Conservation (phyloP, 2,113 vertebrate species). For the Sula dactylatra region DNA sequence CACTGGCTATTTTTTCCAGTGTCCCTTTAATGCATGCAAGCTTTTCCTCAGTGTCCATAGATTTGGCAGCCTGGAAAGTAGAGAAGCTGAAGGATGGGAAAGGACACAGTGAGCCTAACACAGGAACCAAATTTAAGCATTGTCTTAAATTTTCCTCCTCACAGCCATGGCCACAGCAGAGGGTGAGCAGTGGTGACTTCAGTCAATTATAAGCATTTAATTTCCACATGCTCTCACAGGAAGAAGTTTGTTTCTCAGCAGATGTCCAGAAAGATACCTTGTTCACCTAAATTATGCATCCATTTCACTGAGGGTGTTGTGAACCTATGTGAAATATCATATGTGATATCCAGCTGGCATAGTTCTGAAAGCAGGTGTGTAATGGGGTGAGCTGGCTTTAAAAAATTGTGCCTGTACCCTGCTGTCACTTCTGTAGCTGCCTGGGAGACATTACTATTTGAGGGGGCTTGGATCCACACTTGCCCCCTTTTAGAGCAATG, state of each 20-base stretch:
- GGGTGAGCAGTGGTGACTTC: background rate
- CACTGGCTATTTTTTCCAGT: background rate
- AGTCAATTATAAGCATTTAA: background rate
- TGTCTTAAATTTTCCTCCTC: background rate
- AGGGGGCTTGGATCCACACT: background rate
- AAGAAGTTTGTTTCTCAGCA: background rate
- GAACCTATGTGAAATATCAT: background rate
- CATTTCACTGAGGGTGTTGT: background rate
- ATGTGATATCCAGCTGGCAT: background rate
- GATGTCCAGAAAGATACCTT: background rate
- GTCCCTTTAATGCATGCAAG: background rate
- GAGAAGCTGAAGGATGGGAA: background rate
- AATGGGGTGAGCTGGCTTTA: background rate
- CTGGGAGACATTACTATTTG: background rate
- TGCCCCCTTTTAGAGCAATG: accelerated
- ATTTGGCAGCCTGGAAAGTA: background rate
- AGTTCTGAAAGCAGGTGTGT: background rate
- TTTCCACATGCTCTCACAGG: background rate
- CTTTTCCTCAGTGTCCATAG: background rate
- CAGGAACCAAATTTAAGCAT: background rate
- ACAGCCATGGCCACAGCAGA: background rate
- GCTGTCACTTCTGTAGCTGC: background rate
- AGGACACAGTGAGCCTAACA: background rate
- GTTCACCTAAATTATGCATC: background rate
- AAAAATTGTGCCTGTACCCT: background rate